Conservation (phyloP, 2,113 vertebrate species). For the Salvelinus alpinus region DNA sequence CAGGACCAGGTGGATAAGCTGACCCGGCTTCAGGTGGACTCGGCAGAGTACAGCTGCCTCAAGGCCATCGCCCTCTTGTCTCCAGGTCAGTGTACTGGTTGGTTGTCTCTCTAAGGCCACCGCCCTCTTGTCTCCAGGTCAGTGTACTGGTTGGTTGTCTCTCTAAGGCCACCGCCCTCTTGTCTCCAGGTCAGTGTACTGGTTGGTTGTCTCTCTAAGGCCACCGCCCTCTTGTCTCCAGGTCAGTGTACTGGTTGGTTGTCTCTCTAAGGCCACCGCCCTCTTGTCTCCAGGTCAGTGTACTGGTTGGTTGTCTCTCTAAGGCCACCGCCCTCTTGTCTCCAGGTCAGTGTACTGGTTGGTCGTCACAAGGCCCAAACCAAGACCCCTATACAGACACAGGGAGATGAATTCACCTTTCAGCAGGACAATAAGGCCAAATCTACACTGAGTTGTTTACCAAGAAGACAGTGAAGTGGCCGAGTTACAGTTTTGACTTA, state of each 20-base stretch:
- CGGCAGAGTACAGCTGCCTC: conserved; percentile 95
- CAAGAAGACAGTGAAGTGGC: no score
- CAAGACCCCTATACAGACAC: no score
- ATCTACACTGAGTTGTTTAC: no score
- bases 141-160: conserved; percentile 13
- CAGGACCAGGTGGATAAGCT: conserved; percentile 99
- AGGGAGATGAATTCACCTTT: no score
- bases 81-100: conserved; percentile 75
- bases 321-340: conserved; percentile 97
- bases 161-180: no score
- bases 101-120: conserved; percentile 53
- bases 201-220: conserved; percentile 68
- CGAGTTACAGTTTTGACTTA: no score
- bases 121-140: conserved; percentile 92
- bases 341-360: conserved; percentile 75
- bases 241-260: conserved; percentile 67
- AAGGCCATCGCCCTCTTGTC: conserved; percentile 97
- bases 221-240: conserved; percentile 93
- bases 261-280: conserved; percentile 84
- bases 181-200: no score
- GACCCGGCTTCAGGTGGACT: conserved; percentile 90
- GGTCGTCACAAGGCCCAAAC: no score
- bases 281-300: conserved; percentile 90
- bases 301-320: no score
- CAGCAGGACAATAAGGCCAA: no score